These are phyloP conservation scores for Amblyjoppa proteus DNA, from an alignment of 2,888 invertebrate species.

Conservation along the genomic window DNA sequence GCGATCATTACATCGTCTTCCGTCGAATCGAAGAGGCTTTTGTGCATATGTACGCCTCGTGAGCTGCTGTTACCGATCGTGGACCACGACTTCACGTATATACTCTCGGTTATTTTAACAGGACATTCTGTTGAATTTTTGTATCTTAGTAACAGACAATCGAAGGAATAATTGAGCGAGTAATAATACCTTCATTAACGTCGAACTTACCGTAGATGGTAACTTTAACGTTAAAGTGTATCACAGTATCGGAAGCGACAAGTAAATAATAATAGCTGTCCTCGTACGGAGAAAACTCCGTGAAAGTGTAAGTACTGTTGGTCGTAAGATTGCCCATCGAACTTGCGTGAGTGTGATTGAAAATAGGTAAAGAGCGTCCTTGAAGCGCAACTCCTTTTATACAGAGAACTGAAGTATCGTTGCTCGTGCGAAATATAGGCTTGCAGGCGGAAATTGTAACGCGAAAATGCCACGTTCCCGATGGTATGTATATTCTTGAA, in stretches of 20 bases:
- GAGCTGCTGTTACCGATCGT: conserved; percentile 63
- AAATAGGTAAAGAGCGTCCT: conserved; percentile 83
- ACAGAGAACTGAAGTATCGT: conserved; percentile 77
- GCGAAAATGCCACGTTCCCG: conserved; percentile 84
- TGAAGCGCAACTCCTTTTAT: conserved; percentile 82
- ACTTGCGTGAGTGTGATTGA: conserved; percentile 76
- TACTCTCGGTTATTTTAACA: conserved; percentile 77
- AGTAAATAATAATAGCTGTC: conserved; percentile 85
- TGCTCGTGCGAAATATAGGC: conserved; percentile 77
- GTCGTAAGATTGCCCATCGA: conserved; percentile 78
- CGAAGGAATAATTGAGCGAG: neutral
- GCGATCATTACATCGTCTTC: conserved; percentile 68
- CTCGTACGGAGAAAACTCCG: conserved; percentile 83
- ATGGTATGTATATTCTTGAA: conserved; percentile 85
- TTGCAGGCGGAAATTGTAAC: conserved; percentile 84
- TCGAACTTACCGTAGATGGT: conserved; percentile 77
- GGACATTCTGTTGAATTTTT: conserved; percentile 78
- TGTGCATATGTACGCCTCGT: conserved; percentile 62
- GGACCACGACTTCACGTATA: conserved; percentile 72
- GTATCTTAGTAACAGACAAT: conserved; percentile 1
- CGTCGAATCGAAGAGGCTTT: conserved; percentile 67
- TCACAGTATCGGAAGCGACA: conserved; percentile 83
- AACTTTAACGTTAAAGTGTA: conserved; percentile 83
- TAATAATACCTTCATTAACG: neutral
- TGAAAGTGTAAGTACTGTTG: conserved; percentile 80